These are phyloP conservation scores for Hymenochirus boettgeri DNA, from an alignment of 2,113 vertebrate genomes.

Conservation along the genomic window DNA sequence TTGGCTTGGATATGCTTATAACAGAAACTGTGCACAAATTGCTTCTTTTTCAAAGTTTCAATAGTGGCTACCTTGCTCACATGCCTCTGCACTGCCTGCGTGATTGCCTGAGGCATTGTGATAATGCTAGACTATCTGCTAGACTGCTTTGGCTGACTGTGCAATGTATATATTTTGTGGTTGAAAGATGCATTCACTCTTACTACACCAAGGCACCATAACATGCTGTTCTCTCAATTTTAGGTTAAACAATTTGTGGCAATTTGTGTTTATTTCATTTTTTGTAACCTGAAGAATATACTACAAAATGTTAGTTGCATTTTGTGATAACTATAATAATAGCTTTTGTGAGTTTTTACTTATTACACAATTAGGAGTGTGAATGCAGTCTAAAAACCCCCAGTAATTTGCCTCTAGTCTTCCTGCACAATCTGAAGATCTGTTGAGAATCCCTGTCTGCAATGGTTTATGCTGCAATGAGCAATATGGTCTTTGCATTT, in stretches of 20 bases:
- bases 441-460: constrained; percentile 1
- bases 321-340: too few relatives aligned
- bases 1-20: constrained; percentile 4
- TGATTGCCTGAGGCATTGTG: neutral
- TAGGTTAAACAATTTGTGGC: too few relatives aligned
- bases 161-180: neutral
- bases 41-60: neutral
- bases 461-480: neutral
- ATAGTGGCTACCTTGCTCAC: neutral
- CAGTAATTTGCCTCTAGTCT: neutral
- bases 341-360: too few relatives aligned
- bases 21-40: neutral
- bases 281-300: too few relatives aligned
- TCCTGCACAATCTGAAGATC: constrained; percentile 3
- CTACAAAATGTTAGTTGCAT: too few relatives aligned
- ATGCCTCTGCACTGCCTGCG: neutral
- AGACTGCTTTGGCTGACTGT: constrained; percentile 22
- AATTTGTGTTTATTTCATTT: too few relatives aligned
- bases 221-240: too few relatives aligned
- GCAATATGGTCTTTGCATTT: neutral
- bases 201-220: neutral
- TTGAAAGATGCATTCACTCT: constrained; percentile 24
- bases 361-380: constrained; percentile 3
- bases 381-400: constrained; percentile 21
- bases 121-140: too few relatives aligned